phyloP scores from a whole-genome alignment of 2,113 vertebrate species.

The Petroica traversi region DNA sequence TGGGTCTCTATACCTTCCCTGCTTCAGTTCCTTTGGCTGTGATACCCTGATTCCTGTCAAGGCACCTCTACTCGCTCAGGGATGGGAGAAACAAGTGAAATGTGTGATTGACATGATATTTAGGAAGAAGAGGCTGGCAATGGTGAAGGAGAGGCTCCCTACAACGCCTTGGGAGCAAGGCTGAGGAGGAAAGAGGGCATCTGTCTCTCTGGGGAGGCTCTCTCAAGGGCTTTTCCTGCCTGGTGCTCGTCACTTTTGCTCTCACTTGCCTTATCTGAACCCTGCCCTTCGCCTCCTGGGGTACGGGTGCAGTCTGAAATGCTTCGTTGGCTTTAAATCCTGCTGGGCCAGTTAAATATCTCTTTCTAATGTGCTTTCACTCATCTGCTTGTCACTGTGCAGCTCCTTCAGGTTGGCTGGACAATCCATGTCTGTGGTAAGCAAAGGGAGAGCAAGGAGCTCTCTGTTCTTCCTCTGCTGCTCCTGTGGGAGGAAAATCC shows the following conservation, averaged over 20 bases:
- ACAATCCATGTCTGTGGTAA: not conserved
- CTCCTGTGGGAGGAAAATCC: not conserved
- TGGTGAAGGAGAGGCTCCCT: not conserved
- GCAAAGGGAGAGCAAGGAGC: not conserved
- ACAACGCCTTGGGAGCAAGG: not conserved
- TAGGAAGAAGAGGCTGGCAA: not conserved
- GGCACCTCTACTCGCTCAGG: fast-evolving
- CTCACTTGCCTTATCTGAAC: not conserved
- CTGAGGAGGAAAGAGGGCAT: fast-evolving
- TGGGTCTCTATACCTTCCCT: not conserved
- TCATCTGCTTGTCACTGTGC: not conserved
- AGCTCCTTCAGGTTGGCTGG: not conserved
- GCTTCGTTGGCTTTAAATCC: constrained; percentile 23
- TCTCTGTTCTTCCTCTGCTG: not conserved
- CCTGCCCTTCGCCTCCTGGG: not conserved
- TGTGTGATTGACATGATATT: fast-evolving
- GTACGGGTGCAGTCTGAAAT: not conserved
- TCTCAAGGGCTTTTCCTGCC: not conserved
- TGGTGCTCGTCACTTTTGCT: not conserved
- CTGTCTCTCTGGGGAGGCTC: not conserved
- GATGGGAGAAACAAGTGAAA: not conserved
- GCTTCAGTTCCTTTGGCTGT: not conserved
- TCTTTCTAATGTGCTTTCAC: not conserved
- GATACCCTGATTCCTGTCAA: not conserved
- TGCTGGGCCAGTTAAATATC: not conserved